These are phyloP conservation scores for Rattus norvegicus DNA, from an alignment of 2,113 vertebrate species.

Conservation along the genomic window GRCr8 NC_086026.1:61637001-61637500, in stretches of 20 bases:
- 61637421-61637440: background rate
- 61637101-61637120: background rate
- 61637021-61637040: background rate
- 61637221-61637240: background rate
- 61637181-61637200: slow-evolving; percentile 48
- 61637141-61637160: slow-evolving; percentile 54
- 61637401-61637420: background rate
- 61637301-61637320: slow-evolving; percentile 9
- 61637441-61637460: background rate
- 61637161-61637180: background rate
- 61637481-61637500: slow-evolving; percentile 9
- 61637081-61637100: background rate
- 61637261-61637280: slow-evolving; percentile 13
- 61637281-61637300: slow-evolving; percentile 7
- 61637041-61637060: slow-evolving; percentile 20
- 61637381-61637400: slow-evolving; percentile 21
- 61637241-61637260: background rate
- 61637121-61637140: slow-evolving; percentile 48
- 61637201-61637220: slow-evolving; percentile 4
- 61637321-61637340: background rate
- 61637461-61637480: slow-evolving; percentile 17
- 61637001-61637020: slow-evolving; percentile 33
- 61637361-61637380: background rate
- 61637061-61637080: background rate
- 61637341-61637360: slow-evolving; percentile 47